These are phyloP conservation scores for Stichopus chloronotus DNA, from an alignment of 35 echinoderm and acorn worm species.

Conservation along the genomic window DNA sequence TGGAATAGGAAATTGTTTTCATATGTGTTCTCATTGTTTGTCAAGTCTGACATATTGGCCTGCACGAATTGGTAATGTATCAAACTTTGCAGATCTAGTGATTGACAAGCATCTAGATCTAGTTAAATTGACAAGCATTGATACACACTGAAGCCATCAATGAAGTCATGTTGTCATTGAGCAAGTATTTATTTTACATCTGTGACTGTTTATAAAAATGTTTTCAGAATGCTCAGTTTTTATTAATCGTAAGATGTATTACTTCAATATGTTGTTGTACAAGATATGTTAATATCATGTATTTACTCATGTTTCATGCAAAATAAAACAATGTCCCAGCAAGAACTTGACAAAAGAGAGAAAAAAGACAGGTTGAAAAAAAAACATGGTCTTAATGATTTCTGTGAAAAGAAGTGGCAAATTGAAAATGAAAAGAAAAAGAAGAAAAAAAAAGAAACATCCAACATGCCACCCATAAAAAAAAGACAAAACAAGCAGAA, in stretches of 20 bases:
- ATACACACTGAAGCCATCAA: no score
- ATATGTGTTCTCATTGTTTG: no score
- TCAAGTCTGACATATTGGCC: no score
- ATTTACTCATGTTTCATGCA: slow-evolving; percentile 17
- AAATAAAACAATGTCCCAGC: not conserved
- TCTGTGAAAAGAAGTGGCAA: not conserved
- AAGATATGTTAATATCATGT: slow-evolving; percentile 18
- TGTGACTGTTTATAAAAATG: not conserved
- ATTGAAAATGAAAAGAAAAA: not conserved
- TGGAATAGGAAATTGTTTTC: no score
- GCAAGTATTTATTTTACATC: not conserved
- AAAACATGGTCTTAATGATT: not conserved
- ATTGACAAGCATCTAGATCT: no score
- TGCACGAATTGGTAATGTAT: no score
- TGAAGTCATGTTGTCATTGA: not conserved
- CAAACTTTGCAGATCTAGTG: no score
- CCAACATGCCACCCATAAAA: not conserved
- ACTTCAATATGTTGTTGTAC: slow-evolving; percentile 7
- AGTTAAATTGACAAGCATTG: no score
- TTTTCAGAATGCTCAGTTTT: not conserved
- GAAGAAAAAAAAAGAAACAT: not conserved
- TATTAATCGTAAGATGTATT: not conserved
- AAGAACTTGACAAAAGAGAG: not conserved
- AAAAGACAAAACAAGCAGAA: not conserved
- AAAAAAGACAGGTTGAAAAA: not conserved